These are phyloP conservation scores for Sisyra nigra DNA, from an alignment of 2,888 invertebrate species.

Conservation along the genomic window DNA sequence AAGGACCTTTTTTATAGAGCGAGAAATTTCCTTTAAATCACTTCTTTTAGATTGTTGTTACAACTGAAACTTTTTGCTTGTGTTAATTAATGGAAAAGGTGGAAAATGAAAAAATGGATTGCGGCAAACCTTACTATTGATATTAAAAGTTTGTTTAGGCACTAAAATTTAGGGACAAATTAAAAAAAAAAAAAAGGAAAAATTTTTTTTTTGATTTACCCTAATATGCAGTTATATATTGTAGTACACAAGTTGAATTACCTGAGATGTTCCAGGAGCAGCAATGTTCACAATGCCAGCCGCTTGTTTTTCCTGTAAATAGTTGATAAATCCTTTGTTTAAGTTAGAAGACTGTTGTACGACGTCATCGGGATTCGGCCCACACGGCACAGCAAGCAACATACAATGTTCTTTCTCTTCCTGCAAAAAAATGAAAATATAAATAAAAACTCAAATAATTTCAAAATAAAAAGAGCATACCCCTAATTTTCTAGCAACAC, in stretches of 20 bases:
- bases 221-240: too few species aligned
- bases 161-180: too few species aligned
- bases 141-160: too few species aligned
- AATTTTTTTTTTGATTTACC: too few species aligned
- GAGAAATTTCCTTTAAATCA: too few species aligned
- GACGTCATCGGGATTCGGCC: constrained; percentile 86
- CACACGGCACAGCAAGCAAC: constrained; percentile 88
- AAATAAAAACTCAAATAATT: background rate
- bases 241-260: constrained; percentile 19
- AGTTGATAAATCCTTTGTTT: constrained; percentile 85
- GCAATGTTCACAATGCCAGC: constrained; percentile 97
- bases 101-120: too few species aligned
- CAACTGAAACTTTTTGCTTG: too few species aligned
- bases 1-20: too few species aligned
- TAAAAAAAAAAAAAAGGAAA: too few species aligned
- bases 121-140: too few species aligned
- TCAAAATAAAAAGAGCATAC: constrained; percentile 30
- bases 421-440: constrained; percentile 31
- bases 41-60: too few species aligned
- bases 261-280: constrained; percentile 76
- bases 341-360: constrained; percentile 84
- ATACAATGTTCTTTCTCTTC: constrained; percentile 93
- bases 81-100: too few species aligned
- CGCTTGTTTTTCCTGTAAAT: constrained; percentile 91
- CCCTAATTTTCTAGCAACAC: constrained; percentile 93